Evolutionary conservation across 1,140 invertebrate genomes (phyloP).

Genomic region (Cephus cinctus): DNA sequence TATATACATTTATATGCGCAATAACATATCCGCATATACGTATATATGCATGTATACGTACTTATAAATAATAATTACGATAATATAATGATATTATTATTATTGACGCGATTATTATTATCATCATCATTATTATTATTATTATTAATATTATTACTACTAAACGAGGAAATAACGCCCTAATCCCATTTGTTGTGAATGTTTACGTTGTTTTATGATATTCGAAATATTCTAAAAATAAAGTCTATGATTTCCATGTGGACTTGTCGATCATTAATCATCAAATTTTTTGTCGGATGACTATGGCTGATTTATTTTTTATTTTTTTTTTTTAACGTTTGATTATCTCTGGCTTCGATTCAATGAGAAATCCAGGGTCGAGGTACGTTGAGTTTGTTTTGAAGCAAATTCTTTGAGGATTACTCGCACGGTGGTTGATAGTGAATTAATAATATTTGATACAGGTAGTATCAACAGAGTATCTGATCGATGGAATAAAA

Average conservation of each 20-base stretch:
- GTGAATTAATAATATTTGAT: no score
- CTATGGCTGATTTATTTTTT: not conserved
- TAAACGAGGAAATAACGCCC: conserved; percentile 33
- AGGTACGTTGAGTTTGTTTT: not conserved
- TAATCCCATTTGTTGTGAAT: conserved; percentile 44
- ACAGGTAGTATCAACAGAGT: no score
- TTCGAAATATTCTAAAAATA: conserved; percentile 46
- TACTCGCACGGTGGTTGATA: no score
- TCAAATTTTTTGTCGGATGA: not conserved
- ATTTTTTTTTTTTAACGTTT: not conserved
- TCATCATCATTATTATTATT: conserved; percentile 33
- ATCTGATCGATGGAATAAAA: no score
- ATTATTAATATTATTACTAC: conserved; percentile 37
- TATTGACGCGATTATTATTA: no score
- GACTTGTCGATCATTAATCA: not conserved
- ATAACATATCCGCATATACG: not conserved
- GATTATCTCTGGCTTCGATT: not conserved
- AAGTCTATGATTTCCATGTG: conserved; percentile 44
- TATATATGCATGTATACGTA: not conserved
- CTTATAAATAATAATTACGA: conserved; percentile 39
- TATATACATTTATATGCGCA: conserved; percentile 14
- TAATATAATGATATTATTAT: conserved; percentile 23
- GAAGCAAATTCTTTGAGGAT: not conserved
- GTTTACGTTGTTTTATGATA: conserved; percentile 47
- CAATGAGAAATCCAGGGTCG: not conserved